These are phyloP conservation scores for Amazona ochrocephala DNA, from an alignment of 2,797 vertebrate genomes.

Conservation along the genomic window DNA sequence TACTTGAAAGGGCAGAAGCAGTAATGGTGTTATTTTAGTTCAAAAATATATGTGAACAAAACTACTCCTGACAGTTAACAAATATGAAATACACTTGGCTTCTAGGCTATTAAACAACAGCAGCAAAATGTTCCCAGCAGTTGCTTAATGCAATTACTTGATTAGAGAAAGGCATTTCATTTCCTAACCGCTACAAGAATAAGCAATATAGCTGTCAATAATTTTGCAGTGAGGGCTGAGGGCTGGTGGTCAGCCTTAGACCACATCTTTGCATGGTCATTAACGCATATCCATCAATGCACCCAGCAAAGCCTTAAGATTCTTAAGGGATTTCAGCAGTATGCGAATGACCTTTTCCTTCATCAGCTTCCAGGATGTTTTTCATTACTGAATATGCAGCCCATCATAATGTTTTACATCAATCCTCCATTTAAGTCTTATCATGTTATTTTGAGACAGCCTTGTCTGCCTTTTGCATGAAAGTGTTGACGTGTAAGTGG, in stretches of 20 bases:
- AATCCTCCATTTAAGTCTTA: constrained; percentile 58
- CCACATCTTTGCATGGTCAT: constrained; percentile 79
- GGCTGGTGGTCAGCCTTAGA: constrained; percentile 67
- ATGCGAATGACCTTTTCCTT: constrained; percentile 74
- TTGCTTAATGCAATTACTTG: constrained; percentile 77
- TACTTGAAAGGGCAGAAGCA: background rate
- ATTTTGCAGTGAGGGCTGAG: constrained; percentile 63
- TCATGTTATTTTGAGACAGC: constrained; percentile 25
- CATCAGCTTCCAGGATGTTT: constrained; percentile 53
- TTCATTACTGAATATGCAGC: constrained; percentile 41
- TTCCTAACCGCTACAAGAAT: constrained; percentile 85
- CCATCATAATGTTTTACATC: constrained; percentile 38
- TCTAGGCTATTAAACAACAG: constrained; percentile 42
- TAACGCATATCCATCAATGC: constrained; percentile 71
- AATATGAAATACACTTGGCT: constrained; percentile 67
- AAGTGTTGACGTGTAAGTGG: background rate
- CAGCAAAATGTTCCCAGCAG: constrained; percentile 71
- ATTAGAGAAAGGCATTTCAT: constrained; percentile 73
- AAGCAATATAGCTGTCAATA: constrained; percentile 90
- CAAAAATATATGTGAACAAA: constrained; percentile 72
- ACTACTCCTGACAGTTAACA: constrained; percentile 80
- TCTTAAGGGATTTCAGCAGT: constrained; percentile 76
- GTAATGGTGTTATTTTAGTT: constrained; percentile 19
- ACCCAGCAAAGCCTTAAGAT: constrained; percentile 1
- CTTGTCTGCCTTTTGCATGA: background rate